phyloP scores from a whole-genome alignment of 2,888 invertebrate genomes.

The Ferrisia virgata region DNA sequence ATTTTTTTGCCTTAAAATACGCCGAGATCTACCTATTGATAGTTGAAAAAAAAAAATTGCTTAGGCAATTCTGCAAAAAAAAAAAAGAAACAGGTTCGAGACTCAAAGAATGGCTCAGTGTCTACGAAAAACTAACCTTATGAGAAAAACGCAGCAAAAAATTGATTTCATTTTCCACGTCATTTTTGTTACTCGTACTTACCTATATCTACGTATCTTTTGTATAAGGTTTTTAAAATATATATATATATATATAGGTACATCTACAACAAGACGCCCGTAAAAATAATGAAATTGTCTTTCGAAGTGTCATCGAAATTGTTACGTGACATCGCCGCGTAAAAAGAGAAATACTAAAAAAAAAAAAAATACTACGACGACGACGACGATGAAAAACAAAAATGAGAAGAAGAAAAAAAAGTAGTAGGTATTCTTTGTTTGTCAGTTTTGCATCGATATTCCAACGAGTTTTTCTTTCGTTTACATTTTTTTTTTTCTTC shows the following conservation, averaged over 20 bases:
- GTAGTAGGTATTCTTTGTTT: not conserved
- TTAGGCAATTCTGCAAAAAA: too few species aligned
- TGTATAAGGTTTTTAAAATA: too few species aligned
- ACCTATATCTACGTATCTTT: too few species aligned
- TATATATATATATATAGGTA: too few species aligned
- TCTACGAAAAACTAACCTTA: not conserved
- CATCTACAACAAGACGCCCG: not conserved
- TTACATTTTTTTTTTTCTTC: not conserved
- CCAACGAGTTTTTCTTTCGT: not conserved
- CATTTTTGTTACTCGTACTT: too few species aligned
- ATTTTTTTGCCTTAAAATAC: too few species aligned
- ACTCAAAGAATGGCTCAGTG: too few species aligned
- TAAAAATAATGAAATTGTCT: constrained; percentile 32
- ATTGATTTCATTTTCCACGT: not conserved
- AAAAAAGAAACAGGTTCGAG: too few species aligned
- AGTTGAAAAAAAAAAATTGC: too few species aligned
- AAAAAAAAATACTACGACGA: too few species aligned
- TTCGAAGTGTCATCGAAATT: constrained; percentile 29
- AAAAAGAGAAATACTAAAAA: not conserved
- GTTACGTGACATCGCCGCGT: not conserved
- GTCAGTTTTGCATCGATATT: constrained; percentile 18
- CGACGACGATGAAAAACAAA: too few species aligned
- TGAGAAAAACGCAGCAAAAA: not conserved
- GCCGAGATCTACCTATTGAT: too few species aligned
- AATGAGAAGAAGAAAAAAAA: not conserved